Evolutionary conservation across 2,113 vertebrate genomes (phyloP).

Genomic region (Lucifuga dentata): DNA sequence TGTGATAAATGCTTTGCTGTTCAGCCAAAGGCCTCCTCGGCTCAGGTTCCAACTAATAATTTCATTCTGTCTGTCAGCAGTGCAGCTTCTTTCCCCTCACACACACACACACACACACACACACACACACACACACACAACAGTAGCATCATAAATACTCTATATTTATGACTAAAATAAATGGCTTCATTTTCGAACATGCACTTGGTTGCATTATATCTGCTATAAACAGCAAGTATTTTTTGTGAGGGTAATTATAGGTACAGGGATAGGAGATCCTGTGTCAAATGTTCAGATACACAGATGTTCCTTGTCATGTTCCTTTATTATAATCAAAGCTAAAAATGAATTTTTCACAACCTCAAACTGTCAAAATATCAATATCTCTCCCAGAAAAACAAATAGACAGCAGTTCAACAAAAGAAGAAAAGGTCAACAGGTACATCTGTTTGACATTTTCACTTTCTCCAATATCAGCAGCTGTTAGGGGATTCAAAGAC

Average conservation of each 20-base stretch:
- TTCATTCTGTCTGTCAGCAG: slow-evolving; percentile 64
- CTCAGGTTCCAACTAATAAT: slow-evolving; percentile 62
- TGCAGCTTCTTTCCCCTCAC: slow-evolving; percentile 39
- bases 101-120: slow-evolving; percentile 25
- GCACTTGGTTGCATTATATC: slow-evolving; percentile 22
- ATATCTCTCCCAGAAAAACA: slow-evolving; percentile 48
- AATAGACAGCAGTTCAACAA: slow-evolving; percentile 21
- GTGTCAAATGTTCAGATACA: background rate
- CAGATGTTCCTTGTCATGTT: background rate
- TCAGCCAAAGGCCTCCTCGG: slow-evolving; percentile 59
- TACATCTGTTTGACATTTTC: slow-evolving; percentile 64
- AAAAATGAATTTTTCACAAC: slow-evolving; percentile 17
- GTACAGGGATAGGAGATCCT: background rate
- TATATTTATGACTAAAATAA: slow-evolving; percentile 8
- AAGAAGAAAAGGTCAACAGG: slow-evolving; percentile 48
- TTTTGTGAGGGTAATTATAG: background rate
- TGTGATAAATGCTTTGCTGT: slow-evolving; percentile 68
- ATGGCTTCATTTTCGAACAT: slow-evolving; percentile 9
- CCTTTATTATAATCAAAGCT: background rate
- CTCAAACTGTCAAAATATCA: slow-evolving; percentile 41
- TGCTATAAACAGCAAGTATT: slow-evolving; percentile 5
- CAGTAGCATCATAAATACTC: slow-evolving; percentile 44
- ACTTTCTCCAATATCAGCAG: slow-evolving; percentile 42
- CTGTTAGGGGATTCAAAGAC: slow-evolving; percentile 49
- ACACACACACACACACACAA: no score